Percentiles rank a stretch among this genome's conserved stretches.
phyloP scores from a whole-genome alignment of 2,797 vertebrate genomes.

The Picus viridis region DNA sequence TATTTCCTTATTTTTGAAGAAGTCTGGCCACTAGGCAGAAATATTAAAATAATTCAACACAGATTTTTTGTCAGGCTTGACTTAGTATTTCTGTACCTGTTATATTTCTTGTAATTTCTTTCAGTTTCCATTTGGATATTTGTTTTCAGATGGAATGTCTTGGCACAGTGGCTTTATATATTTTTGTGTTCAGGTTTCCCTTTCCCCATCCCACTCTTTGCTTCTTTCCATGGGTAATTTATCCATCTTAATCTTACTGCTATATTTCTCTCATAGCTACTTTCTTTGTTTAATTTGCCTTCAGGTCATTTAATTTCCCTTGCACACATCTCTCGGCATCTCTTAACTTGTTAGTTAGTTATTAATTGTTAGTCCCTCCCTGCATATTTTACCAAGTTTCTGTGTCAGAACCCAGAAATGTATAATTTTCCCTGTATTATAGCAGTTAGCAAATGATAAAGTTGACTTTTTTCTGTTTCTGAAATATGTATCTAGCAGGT shows the following conservation, averaged over 20 bases:
- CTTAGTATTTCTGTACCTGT: neutral
- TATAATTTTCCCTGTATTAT: neutral
- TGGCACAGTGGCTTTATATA: neutral
- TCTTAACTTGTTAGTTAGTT: neutral
- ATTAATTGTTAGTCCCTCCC: neutral
- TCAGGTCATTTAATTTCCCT: neutral
- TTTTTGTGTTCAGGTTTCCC: neutral
- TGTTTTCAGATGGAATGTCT: neutral
- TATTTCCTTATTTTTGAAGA: neutral
- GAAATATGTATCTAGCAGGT: constrained; percentile 11
- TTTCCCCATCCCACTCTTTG: neutral
- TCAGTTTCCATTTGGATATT: neutral
- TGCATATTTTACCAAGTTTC: neutral
- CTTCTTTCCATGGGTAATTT: neutral
- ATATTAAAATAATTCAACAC: neutral
- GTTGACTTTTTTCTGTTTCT: constrained; percentile 19
- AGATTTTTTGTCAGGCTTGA: neutral
- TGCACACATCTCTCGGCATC: neutral
- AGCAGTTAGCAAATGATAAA: neutral
- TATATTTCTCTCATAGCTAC: neutral
- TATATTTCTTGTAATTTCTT: neutral
- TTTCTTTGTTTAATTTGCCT: neutral
- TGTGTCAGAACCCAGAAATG: neutral
- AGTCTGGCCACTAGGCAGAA: neutral
- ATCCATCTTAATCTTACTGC: neutral